Conservation (phyloP, 2,888 invertebrate genomes). For the Alitta virens region DNA sequence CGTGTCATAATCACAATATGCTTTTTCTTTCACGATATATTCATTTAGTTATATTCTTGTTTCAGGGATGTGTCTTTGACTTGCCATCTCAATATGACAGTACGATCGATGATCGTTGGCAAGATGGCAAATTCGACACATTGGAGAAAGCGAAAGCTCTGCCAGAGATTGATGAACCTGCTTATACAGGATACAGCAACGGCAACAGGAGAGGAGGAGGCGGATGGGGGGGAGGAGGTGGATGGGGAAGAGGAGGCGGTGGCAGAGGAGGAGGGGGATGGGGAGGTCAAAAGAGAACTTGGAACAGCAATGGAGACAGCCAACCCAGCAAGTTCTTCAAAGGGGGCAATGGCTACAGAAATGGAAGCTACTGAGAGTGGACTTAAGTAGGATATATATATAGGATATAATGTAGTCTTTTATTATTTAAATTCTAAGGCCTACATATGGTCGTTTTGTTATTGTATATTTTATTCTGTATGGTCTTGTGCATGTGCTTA, state of each 20-base stretch:
- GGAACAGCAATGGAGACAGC: constrained; percentile 1
- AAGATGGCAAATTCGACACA: constrained; percentile 38
- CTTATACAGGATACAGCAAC: too few relatives aligned
- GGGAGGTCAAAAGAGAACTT: constrained; percentile 1
- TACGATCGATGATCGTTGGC: constrained; percentile 36
- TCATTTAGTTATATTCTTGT: constrained; percentile 16
- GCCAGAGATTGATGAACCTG: constrained; percentile 40
- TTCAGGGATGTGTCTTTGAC: constrained; percentile 47
- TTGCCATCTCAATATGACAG: constrained; percentile 37
- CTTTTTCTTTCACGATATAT: not conserved
- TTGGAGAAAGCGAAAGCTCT: constrained; percentile 42
- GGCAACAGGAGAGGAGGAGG: constrained; percentile 20
- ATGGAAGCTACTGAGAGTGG: too few relatives aligned
- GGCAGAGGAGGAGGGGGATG: constrained; percentile 20
- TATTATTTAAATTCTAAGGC: too few relatives aligned
- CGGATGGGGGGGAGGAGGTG: constrained; percentile 23
- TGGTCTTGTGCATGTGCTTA: too few relatives aligned
- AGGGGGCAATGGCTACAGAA: too few relatives aligned
- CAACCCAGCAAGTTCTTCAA: too few relatives aligned
- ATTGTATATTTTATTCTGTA: too few relatives aligned
- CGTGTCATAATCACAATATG: too few relatives aligned
- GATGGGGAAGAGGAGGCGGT: constrained; percentile 21
- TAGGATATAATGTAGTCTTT: too few relatives aligned
- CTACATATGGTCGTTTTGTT: too few relatives aligned
- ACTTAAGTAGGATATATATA: too few relatives aligned